Evolutionary conservation across 2,113 vertebrate species (phyloP).

Genomic region (Corythornis cristatus): DNA sequence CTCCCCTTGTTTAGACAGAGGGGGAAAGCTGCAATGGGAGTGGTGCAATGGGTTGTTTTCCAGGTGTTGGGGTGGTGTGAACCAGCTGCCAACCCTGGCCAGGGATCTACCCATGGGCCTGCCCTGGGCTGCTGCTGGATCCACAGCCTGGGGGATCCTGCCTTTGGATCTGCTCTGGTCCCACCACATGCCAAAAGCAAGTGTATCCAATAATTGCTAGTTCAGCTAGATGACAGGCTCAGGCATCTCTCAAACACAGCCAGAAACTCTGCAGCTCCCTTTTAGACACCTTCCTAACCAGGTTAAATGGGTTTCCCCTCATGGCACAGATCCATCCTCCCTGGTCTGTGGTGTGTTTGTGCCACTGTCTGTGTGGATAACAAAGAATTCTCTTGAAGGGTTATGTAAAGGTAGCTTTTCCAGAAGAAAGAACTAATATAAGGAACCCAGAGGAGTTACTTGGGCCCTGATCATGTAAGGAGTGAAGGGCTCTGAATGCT

Average conservation of each 20-base stretch:
- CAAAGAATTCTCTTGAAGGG: neutral
- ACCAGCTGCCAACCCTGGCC: neutral
- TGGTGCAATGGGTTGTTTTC: neutral
- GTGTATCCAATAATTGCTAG: neutral
- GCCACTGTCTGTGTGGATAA: accelerated
- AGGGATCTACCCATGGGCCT: accelerated
- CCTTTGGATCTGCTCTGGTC: neutral
- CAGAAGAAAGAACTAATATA: constrained; percentile 1
- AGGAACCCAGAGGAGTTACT: neutral
- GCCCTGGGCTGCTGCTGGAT: neutral
- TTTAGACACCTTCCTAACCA: neutral
- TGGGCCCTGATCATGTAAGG: neutral
- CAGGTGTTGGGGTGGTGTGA: neutral
- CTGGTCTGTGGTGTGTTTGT: neutral
- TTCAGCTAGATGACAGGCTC: neutral
- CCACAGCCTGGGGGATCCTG: neutral
- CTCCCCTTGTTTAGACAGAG: neutral
- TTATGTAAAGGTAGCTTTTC: neutral
- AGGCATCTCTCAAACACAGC: neutral
- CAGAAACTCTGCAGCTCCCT: neutral
- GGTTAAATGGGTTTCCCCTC: neutral
- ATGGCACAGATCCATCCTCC: neutral
- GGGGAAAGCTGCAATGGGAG: neutral
- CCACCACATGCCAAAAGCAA: neutral
- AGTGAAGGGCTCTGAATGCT: neutral